Evolutionary conservation across 2,797 vertebrate genomes (phyloP).

Genomic region (Parauchenoglanis punctatus): DNA sequence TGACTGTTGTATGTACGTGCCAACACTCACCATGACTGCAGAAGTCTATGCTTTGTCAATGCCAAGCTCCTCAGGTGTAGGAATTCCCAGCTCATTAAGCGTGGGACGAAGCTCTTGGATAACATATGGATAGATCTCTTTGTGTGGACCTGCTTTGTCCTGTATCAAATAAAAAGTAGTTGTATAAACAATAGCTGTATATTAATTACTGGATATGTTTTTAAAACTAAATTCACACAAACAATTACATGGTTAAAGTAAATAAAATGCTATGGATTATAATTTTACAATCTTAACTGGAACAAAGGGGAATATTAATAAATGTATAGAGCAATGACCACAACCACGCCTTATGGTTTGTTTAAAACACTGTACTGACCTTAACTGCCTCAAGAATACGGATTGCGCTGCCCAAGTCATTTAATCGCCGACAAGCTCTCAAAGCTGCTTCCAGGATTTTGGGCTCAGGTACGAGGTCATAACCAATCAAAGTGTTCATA

Average conservation of each 20-base stretch:
- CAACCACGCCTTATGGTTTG: neutral
- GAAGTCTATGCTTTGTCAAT: conserved; percentile 87
- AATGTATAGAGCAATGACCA: neutral
- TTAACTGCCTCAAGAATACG: conserved; percentile 94
- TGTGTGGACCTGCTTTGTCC: conserved; percentile 93
- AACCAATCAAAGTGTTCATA: conserved; percentile 91
- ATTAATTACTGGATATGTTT: neutral
- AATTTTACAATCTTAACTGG: neutral
- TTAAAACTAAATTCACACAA: neutral
- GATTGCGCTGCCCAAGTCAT: conserved; percentile 91
- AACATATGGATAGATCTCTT: conserved; percentile 93
- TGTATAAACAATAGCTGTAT: too few relatives aligned
- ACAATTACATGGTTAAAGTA: neutral
- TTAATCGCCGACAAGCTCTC: conserved; percentile 89
- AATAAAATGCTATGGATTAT: neutral
- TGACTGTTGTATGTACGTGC: neutral
- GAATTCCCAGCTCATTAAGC: conserved; percentile 88
- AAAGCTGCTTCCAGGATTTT: conserved; percentile 94
- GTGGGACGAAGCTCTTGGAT: conserved; percentile 91
- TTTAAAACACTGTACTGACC: conserved; percentile 71
- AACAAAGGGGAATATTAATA: neutral
- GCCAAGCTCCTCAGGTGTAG: conserved; percentile 92
- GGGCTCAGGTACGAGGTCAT: conserved; percentile 94
- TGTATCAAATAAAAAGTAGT: conserved; percentile 57
- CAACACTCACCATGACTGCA: conserved; percentile 48